Evolutionary conservation across 2,888 invertebrate species (phyloP).

Genomic region (Drosophila neutralis): DNA sequence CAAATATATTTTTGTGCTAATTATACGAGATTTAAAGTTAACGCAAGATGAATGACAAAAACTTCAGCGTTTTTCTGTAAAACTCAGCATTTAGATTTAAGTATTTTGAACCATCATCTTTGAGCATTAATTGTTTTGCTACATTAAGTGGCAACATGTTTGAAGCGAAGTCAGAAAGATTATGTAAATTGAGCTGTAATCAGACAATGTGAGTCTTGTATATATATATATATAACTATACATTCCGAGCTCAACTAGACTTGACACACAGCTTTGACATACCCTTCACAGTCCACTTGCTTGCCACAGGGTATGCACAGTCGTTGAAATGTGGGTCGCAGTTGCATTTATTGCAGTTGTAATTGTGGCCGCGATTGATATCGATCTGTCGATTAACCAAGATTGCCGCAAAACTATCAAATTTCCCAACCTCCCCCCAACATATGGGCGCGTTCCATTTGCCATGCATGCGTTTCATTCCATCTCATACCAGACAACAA

Average conservation of each 20-base stretch:
- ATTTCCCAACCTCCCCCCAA: slow-evolving; percentile 7
- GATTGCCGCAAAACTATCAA: slow-evolving; percentile 53
- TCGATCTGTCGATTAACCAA: slow-evolving; percentile 54
- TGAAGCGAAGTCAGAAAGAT: background rate
- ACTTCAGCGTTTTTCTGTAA: background rate
- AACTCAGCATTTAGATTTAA: background rate
- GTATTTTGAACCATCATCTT: background rate
- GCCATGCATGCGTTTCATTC: slow-evolving; percentile 21
- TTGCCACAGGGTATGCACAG: slow-evolving; percentile 22
- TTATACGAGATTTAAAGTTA: background rate
- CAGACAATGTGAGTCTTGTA: background rate
- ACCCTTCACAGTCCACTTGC: background rate
- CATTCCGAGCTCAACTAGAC: background rate
- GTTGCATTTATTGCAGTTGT: slow-evolving; percentile 12
- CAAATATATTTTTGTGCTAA: background rate
- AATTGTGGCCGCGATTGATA: slow-evolving; percentile 34
- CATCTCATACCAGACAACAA: background rate
- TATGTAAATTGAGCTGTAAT: background rate
- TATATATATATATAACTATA: background rate
- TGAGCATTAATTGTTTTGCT: background rate
- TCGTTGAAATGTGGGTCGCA: slow-evolving; percentile 31
- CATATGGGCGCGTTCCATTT: slow-evolving; percentile 8
- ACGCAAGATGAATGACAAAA: background rate
- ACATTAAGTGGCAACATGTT: background rate
- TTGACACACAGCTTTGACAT: background rate